Conservation (phyloP, 2,113 vertebrate species). For the Grus americana region DNA sequence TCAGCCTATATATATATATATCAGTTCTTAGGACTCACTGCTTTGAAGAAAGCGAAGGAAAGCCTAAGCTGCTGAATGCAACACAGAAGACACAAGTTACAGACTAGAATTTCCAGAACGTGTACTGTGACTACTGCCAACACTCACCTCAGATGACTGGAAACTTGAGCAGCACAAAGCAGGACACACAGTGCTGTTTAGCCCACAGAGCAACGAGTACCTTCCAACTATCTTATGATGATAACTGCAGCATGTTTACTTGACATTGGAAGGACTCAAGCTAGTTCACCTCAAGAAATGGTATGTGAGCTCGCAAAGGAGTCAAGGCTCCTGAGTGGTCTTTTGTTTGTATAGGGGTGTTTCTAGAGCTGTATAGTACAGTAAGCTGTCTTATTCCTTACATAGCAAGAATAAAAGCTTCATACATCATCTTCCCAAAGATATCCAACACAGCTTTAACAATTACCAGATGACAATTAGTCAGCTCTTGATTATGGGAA, state of each 20-base stretch:
- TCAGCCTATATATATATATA: neutral
- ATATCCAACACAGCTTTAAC: neutral
- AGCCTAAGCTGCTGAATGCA: neutral
- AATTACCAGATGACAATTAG: neutral
- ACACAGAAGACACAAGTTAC: neutral
- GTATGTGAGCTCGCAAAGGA: neutral
- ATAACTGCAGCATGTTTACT: neutral
- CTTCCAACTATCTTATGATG: neutral
- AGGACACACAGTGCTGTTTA: neutral
- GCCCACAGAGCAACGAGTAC: neutral
- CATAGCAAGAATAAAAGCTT: neutral
- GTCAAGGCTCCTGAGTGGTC: neutral
- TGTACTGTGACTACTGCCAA: neutral
- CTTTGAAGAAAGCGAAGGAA: neutral
- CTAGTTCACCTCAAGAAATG: neutral
- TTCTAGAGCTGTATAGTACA: neutral
- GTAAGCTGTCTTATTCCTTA: neutral
- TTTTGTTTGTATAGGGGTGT: neutral
- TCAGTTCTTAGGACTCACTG: neutral
- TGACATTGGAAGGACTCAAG: neutral
- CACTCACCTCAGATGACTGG: neutral
- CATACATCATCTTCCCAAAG: neutral
- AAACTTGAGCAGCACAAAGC: neutral
- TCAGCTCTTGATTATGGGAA: neutral
- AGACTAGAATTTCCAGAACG: neutral